Evolutionary conservation across 2,797 vertebrate genomes (phyloP).

Genomic region (Siniperca scherzeri): DNA sequence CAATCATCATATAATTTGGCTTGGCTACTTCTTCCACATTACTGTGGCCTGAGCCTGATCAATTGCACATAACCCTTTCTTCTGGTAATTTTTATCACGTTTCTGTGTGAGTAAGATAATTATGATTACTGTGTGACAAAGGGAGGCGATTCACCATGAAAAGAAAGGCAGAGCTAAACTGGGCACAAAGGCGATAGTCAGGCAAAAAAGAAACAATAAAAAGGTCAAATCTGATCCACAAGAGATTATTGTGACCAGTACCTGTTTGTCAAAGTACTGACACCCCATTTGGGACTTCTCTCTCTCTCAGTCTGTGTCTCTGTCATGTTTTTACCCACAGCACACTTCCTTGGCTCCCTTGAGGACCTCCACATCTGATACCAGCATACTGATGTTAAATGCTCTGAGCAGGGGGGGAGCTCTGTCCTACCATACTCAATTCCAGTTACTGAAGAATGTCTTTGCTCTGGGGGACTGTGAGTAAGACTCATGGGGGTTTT

Average conservation of each 20-base stretch:
- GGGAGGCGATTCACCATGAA: conserved; percentile 1
- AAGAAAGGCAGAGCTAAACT: background rate
- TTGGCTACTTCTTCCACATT: conserved; percentile 9
- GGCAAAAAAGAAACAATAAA: conserved; percentile 11
- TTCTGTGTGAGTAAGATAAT: conserved; percentile 9
- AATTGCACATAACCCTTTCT: background rate
- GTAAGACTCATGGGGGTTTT: conserved; percentile 43
- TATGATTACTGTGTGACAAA: conserved; percentile 21
- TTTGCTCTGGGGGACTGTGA: conserved; percentile 50
- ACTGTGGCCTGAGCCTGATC: conserved; percentile 10
- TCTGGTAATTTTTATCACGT: background rate
- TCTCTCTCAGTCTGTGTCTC: conserved; percentile 10
- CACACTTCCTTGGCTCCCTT: conserved; percentile 33
- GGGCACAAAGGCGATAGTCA: conserved; percentile 12
- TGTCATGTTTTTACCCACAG: conserved; percentile 50
- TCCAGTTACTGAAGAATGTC: conserved; percentile 40
- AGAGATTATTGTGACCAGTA: conserved; percentile 5
- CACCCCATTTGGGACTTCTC: conserved; percentile 39
- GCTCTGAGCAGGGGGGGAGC: conserved; percentile 27
- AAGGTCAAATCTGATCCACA: conserved; percentile 24
- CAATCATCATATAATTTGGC: conserved; percentile 33
- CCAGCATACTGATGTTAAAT: conserved; percentile 56
- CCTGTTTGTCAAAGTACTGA: conserved; percentile 21
- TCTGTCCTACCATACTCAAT: conserved; percentile 42
- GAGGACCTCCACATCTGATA: conserved; percentile 52